Evolutionary conservation across 1,140 invertebrate genomes (phyloP), one percentile per base, ranked within the genome.

Genomic region (Adoxophyes honmai): DNA sequence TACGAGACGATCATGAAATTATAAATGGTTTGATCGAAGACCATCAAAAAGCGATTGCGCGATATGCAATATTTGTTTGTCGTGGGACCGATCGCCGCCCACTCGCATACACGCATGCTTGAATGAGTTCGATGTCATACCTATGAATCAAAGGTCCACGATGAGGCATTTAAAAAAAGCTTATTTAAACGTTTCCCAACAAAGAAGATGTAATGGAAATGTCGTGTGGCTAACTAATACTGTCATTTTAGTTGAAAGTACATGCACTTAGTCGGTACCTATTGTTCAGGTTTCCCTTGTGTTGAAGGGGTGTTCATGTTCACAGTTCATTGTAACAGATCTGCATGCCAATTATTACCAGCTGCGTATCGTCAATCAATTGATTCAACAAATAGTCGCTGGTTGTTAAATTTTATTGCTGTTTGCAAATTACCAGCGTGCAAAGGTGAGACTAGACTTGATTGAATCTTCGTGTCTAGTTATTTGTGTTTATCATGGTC

Each of bases 401-500:
- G 10, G 42, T 33, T 48, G 42, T 48, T 48, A 48, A 18, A 8
- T 44, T 44, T 48, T 48, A 33, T 48, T 8, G 18, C 42, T 48
- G 21, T 48, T 48, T 48, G 42, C 42, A 48, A 48, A 33, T 48
- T 48, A 6, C 21, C 28, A 48, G 16, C 42, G 18, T 48, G 42
- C 42, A 13, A 48, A 48, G 18, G 42, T 8, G 42, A 28, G 21
- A 33, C 42, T 48, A n/a, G n/a, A n/a, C n/a, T 48, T 48, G 16
- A 48, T 28, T 28, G 21, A 2, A 28, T 2, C 6, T 6, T 2
- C 21, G 21, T 28, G 21, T 28, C n/a, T n/a, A n/a, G n/a, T n/a
- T n/a, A 28, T 28, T 28, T 28, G 2, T 28, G 21, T 28, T 28
- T 28, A 6, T 28, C 6, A 28, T n/a, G n/a, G n/a, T n/a, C n/a